These are phyloP conservation scores for Melanotaenia maccullochi DNA, from an alignment of 2,797 vertebrate species.

Conservation along the genomic window DNA sequence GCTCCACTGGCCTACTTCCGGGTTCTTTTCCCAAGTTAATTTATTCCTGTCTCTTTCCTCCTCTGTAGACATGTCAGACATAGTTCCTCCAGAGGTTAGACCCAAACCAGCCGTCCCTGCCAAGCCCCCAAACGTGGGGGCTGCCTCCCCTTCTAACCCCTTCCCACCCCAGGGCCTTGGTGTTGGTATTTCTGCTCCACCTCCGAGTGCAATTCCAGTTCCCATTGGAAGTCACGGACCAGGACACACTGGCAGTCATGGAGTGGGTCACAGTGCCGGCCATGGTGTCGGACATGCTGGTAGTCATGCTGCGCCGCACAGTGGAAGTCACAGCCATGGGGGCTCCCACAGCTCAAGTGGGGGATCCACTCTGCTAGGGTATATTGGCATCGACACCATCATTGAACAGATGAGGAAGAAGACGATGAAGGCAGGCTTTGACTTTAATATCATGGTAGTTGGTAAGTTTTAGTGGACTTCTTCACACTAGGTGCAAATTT, in stretches of 20 bases:
- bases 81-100: conserved; percentile 91
- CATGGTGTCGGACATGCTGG: conserved; percentile 38
- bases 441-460: conserved; percentile 99
- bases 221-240: conserved; percentile 66
- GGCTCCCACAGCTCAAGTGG: conserved; percentile 59
- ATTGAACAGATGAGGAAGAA: conserved; percentile 99
- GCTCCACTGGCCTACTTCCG: conserved; percentile 58
- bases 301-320: conserved; percentile 44
- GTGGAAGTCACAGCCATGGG: conserved; percentile 49
- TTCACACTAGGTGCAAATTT: background rate
- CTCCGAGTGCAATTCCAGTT: conserved; percentile 72
- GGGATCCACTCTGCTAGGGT: conserved; percentile 89
- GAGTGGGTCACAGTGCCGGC: conserved; percentile 11
- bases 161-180: conserved; percentile 74
- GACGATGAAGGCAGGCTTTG: conserved; percentile 98
- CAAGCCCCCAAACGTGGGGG: conserved; percentile 88
- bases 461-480: conserved; percentile 83
- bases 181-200: conserved; percentile 36
- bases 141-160: conserved; percentile 71
- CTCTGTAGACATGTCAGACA: conserved; percentile 92
- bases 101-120: conserved; percentile 93
- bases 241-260: conserved; percentile 25
- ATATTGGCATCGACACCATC: conserved; percentile 97
- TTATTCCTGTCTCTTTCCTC: conserved; percentile 25
- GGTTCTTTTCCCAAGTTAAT: background rate